Conservation (phyloP, 2,888 invertebrate genomes). For the Eugnorisma glareosa region DNA sequence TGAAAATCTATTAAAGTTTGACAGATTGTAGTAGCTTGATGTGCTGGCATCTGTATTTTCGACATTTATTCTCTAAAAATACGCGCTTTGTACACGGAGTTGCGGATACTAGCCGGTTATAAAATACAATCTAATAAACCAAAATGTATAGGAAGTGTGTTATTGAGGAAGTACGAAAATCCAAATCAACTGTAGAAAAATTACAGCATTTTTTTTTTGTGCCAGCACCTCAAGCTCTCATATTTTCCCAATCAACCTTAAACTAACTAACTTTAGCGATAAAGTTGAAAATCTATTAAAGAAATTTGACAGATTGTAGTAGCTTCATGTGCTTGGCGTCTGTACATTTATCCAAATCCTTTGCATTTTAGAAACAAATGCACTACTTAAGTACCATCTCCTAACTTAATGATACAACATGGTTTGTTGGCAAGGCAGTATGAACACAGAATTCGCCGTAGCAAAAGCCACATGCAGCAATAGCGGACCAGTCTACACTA, state of each 20-base stretch:
- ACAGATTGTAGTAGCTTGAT: too few relatives aligned
- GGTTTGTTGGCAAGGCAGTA: neutral
- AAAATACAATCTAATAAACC: neutral
- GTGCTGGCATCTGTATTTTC: too few relatives aligned
- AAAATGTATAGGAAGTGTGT: neutral
- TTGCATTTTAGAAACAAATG: neutral
- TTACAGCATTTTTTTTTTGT: too few relatives aligned
- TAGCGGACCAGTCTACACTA: conserved; percentile 25
- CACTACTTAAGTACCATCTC: neutral
- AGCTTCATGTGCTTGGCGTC: too few relatives aligned
- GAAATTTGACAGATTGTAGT: too few relatives aligned
- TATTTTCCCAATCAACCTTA: too few relatives aligned
- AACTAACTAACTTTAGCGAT: too few relatives aligned
- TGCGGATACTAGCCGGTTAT: neutral
- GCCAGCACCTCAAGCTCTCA: too few relatives aligned
- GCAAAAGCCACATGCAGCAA: conserved; percentile 30
- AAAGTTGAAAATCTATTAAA: too few relatives aligned
- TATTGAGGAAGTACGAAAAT: neutral
- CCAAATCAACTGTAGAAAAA: neutral
- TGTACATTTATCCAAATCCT: neutral
- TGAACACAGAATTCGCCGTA: neutral
- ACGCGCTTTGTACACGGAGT: neutral
- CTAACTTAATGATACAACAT: neutral
- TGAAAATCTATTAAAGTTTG: too few relatives aligned
- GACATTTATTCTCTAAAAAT: neutral